phyloP scores from a whole-genome alignment of 64 coral and sea anemone genomes.

The Hydrozoanthus tunicans region DNA sequence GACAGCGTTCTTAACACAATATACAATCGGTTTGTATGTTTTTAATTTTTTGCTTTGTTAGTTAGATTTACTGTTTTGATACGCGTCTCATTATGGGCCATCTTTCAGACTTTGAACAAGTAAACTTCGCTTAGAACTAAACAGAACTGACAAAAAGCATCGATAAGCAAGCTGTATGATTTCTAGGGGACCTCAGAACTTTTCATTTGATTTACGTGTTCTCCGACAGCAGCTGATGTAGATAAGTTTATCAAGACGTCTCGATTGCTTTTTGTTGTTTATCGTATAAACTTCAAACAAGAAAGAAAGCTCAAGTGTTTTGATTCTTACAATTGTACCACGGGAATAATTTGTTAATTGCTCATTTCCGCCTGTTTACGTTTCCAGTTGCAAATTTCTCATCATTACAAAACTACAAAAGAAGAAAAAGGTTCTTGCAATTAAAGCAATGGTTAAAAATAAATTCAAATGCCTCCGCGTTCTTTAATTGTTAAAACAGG shows the following conservation, averaged over 20 bases:
- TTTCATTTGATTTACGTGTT: not conserved
- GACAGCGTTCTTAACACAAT: not conserved
- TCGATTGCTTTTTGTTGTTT: not conserved
- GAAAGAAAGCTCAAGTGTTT: not conserved
- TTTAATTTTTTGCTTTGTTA: not conserved
- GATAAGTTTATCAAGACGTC: not conserved
- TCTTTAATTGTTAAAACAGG: no score
- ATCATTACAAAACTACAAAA: not conserved
- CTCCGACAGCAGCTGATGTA: not conserved
- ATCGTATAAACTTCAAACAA: not conserved
- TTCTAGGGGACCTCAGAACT: not conserved
- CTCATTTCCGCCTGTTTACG: not conserved
- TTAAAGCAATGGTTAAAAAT: not conserved
- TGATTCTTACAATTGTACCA: not conserved
- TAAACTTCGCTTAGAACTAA: not conserved
- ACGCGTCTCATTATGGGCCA: not conserved
- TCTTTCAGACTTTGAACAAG: not conserved
- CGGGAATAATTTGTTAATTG: not conserved
- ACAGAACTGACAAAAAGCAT: not conserved
- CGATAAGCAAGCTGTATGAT: not conserved
- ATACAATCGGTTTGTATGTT: constrained; percentile 19
- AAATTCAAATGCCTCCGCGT: not conserved
- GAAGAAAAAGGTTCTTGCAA: not conserved
- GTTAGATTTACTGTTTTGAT: not conserved
- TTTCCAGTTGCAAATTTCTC: not conserved